Conservation (phyloP, 2,113 vertebrate genomes). For the Centrocercus urophasianus region DNA sequence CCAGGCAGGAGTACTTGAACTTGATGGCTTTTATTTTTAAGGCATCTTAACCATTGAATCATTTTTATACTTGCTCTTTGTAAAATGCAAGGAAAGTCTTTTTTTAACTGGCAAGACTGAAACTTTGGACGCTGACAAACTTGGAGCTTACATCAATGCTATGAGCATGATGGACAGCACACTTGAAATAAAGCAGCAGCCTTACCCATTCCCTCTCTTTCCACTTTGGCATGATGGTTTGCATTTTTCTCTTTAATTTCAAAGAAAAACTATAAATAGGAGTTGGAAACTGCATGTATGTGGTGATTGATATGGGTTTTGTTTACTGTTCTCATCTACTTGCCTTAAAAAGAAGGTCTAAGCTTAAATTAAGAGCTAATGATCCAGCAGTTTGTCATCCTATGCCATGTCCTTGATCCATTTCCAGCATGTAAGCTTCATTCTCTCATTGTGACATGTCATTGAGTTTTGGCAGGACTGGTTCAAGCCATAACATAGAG, state of each 20-base stretch:
- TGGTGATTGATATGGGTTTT: neutral
- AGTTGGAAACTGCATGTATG: neutral
- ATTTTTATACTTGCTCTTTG: neutral
- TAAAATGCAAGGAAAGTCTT: neutral
- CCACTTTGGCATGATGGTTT: neutral
- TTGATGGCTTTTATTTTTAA: neutral
- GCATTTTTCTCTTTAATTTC: constrained; percentile 23
- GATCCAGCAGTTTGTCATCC: neutral
- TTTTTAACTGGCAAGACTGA: neutral
- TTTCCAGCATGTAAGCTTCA: neutral
- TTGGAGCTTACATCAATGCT: neutral
- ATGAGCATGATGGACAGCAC: neutral
- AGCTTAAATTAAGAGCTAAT: constrained; percentile 24
- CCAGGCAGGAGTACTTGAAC: neutral
- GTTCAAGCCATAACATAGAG: neutral
- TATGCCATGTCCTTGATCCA: neutral
- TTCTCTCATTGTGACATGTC: neutral
- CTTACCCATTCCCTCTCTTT: neutral
- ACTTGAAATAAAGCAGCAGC: neutral
- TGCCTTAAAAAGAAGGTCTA: neutral
- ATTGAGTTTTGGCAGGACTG: neutral
- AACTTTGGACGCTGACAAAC: neutral
- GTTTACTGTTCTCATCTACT: constrained; percentile 17
- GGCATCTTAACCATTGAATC: neutral
- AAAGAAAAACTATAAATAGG: constrained; percentile 40